Evolutionary conservation across 37 sponge, comb jelly and placozoan genomes (phyloP), one percentile per base, ranked within the genome.

Genomic region (Beroe forskalii): DNA sequence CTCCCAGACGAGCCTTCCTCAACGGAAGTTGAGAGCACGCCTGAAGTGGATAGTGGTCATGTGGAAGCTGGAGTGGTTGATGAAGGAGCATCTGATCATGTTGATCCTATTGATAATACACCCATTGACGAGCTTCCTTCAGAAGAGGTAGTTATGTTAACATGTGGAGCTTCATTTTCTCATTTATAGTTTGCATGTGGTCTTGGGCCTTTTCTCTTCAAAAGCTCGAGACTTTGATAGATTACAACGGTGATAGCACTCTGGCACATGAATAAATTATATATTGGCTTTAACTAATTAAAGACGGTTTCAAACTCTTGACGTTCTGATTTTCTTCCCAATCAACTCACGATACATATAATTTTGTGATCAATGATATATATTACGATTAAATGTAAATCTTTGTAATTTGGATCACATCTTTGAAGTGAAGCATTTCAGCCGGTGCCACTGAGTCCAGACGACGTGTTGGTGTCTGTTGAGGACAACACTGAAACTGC

Each of bases 361-460:
- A 6, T 6, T 48, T 12, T n/a, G n/a, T n/a, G n/a, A n/a, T n/a
- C n/a, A n/a, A n/a, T n/a, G n/a, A n/a, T 17, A 48, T 48, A 48
- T 48, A 12, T 48, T 12, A 48, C 55, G 55, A 48, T 48, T 6
- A 48, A 17, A 17, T 6, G 12, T 12, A 48, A 17, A 48, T 12
- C 6, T 48, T 48, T 48, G 12, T 12, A 48, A 48, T 48, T 6
- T 17, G 6, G 6, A 48, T 48, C 55, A 48, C 55, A 69, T 17
- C 14, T 69, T 69, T 69, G 72, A 69, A 69, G 72, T 69, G 72
- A 19, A 69, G 72, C 72, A 69, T 69, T 69, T 69, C 72, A 69
- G 72, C 72, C 72, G 28, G 25, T 24, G 28, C 25, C 25, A 4
- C 33, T 32, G 27, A 69, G 38, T 36, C 72, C 4, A 19, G 72